Base-by-base conservation (phyloP, 2,888 invertebrate species). In the Andrena marginata region DNA sequence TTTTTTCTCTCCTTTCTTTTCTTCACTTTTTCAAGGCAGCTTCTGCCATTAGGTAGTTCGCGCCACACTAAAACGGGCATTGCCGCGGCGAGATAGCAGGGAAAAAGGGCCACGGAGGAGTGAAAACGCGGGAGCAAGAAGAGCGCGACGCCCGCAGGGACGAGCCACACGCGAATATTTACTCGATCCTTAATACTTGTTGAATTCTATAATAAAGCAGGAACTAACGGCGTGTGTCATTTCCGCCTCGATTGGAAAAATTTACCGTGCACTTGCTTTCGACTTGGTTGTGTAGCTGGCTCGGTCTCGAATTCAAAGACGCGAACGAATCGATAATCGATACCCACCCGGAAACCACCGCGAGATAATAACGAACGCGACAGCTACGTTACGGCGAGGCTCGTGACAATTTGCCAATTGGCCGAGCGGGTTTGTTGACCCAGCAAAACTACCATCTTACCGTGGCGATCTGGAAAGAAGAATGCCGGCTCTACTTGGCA, bases 401-500 rank as follows among this genome's bases (percentile, higher is more conserved):
- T 49, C 73, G 86, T 86, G 88, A 89, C 85, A 89, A 87, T 91
- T 91, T 90, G 89, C 87, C 89, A 87, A 91, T 90, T 86, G 86
- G 84, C 79, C 84, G 78, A 71, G 77, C 71, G 72, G 82, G 84
- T 90, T 89, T 88, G 90, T 91, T 90, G 89, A 90, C 86, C 90
- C 85, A 86, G 86, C 85, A 75, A 67, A 88, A 90, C 85, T 89
- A 81, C 72, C 85, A 75, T 86, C 84, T 89, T 89, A 80, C 80
- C 71, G 73, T 76, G 71, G 42, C 48, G 56, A 72, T 29, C 60
- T 42, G 54, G 80, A 20, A 69, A 70, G 72, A 51, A 80, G 80
- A 81, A 76, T 63, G 78, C 80, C 72, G 73, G 74, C 74, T 83
- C 82, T 82, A 86, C 85, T 87, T 89, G 91, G 88, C 87, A 85